These are phyloP conservation scores for Cynopterus sphinx DNA, from an alignment of 2,797 vertebrate genomes.

Conservation along the genomic window DNA sequence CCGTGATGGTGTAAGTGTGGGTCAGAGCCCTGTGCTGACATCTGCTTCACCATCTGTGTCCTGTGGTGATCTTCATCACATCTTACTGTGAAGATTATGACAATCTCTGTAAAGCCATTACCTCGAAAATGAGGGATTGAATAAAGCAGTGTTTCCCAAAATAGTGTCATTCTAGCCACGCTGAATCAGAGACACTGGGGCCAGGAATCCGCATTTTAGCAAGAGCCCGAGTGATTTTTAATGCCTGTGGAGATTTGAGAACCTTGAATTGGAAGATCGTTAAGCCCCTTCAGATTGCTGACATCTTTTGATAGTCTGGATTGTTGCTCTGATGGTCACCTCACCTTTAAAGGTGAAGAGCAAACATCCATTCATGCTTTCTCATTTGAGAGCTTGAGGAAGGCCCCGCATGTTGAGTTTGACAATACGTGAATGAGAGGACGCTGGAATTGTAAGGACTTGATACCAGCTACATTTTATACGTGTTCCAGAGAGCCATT, in stretches of 20 bases:
- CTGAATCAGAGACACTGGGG: background rate
- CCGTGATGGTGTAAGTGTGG: rapidly evolving
- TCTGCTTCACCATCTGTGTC: background rate
- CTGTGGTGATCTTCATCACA: background rate
- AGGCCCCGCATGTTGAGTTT: background rate
- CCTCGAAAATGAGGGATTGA: background rate
- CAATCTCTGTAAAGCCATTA: background rate
- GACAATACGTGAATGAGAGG: background rate
- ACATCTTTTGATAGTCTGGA: too few relatives aligned
- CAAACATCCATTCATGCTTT: background rate
- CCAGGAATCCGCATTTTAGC: background rate
- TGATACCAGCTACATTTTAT: background rate
- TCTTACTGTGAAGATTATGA: background rate
- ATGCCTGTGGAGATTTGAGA: background rate
- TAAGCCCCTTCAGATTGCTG: background rate
- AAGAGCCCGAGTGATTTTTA: background rate
- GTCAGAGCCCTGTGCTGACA: background rate
- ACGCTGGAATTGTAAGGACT: background rate
- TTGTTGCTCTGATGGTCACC: background rate
- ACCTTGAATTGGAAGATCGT: background rate
- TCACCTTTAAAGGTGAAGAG: background rate
- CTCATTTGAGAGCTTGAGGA: background rate
- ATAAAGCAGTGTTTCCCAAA: background rate
- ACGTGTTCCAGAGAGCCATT: background rate
- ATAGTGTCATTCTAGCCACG: background rate